phyloP scores from a whole-genome alignment of 2,797 vertebrate species.

The Halcyon chelicuti region DNA sequence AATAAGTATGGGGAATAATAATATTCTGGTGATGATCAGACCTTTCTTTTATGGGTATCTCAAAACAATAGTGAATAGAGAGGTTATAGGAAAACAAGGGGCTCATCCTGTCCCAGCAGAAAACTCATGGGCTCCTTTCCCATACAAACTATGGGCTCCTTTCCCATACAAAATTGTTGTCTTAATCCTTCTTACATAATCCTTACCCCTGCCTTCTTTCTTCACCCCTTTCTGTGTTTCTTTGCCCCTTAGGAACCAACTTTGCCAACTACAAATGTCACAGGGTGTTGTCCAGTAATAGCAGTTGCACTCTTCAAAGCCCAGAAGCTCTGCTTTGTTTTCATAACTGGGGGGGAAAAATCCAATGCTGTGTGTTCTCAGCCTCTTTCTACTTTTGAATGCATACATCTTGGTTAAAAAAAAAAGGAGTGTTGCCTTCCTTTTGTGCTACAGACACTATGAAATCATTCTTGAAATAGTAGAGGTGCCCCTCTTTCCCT shows the following conservation, averaged over 20 bases:
- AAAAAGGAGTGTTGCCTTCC: background rate
- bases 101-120: background rate
- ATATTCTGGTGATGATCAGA: background rate
- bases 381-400: background rate
- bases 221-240: background rate
- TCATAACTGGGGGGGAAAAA: background rate
- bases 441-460: background rate
- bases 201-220: background rate
- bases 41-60: background rate
- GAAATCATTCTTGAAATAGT: background rate
- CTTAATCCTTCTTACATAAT: background rate
- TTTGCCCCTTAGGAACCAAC: background rate
- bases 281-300: background rate
- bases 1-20: background rate
- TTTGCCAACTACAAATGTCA: background rate
- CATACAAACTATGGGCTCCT: rapidly evolving
- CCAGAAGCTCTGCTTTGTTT: background rate
- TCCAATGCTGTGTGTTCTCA: background rate
- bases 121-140: background rate
- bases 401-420: background rate
- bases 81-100: background rate
- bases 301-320: background rate
- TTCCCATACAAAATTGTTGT: background rate
- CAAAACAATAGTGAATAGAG: background rate
- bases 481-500: background rate